Conservation (phyloP, 1,140 invertebrate species). For the Danaus plexippus region DNA sequence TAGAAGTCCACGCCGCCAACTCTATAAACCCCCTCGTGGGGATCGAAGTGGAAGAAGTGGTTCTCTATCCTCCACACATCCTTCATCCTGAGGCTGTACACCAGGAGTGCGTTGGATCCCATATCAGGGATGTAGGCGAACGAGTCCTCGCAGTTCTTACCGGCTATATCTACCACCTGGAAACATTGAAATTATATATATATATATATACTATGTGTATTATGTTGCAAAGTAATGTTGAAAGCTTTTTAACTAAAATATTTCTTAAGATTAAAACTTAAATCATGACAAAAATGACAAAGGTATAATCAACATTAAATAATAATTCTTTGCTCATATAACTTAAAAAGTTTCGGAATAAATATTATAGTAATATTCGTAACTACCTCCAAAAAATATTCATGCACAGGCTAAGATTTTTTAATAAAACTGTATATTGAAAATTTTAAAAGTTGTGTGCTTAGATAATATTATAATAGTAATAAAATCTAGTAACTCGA, state of each 20-base stretch:
- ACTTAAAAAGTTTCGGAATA: too few species aligned
- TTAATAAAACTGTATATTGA: too few species aligned
- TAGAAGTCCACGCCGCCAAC: slow-evolving; percentile 81
- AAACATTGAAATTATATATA: slow-evolving; percentile 2
- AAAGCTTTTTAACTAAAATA: too few species aligned
- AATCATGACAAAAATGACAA: too few species aligned
- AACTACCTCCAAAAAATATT: too few species aligned
- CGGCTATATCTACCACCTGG: slow-evolving; percentile 74
- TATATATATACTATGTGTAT: not conserved
- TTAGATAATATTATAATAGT: slow-evolving; percentile 5
- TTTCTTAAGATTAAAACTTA: too few species aligned
- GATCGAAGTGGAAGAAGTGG: slow-evolving; percentile 85
- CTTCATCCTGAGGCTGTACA: slow-evolving; percentile 76
- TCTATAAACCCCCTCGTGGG: slow-evolving; percentile 77
- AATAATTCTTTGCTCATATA: too few species aligned
- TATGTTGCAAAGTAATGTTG: not conserved
- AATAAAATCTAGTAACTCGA: slow-evolving; percentile 1
- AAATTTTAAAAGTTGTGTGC: too few species aligned
- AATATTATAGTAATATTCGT: too few species aligned
- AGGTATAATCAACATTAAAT: too few species aligned
- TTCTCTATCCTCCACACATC: slow-evolving; percentile 82
- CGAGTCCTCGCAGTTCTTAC: slow-evolving; percentile 76
- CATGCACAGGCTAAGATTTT: too few species aligned
- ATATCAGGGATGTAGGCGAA: slow-evolving; percentile 82
- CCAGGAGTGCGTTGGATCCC: slow-evolving; percentile 78